phyloP scores from a whole-genome alignment of 2,797 vertebrate species.

The Sternotherus odoratus region DNA sequence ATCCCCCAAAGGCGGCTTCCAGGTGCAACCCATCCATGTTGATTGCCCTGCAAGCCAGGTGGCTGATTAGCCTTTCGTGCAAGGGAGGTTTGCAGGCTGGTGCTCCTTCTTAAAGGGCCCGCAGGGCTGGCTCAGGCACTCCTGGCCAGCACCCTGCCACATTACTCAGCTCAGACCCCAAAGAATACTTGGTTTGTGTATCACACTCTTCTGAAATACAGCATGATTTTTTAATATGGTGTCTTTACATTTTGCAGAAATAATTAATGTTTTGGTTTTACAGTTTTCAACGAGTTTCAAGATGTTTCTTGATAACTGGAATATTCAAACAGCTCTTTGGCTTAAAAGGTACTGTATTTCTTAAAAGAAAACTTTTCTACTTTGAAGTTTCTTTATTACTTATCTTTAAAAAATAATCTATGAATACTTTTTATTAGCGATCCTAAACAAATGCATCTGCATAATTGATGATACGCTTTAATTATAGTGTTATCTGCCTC shows the following conservation, averaged over 20 bases:
- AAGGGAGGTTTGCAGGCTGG: too few species aligned
- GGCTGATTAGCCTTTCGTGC: too few species aligned
- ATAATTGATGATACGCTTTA: not conserved
- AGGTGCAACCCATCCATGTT: too few species aligned
- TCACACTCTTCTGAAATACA: not conserved
- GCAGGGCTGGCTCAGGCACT: too few species aligned
- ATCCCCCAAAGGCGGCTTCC: too few species aligned
- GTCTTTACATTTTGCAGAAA: not conserved
- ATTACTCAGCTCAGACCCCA: not conserved
- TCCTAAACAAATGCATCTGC: not conserved
- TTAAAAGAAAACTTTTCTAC: constrained; percentile 4
- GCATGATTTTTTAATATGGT: not conserved
- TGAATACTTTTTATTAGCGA: not conserved
- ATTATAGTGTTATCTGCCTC: rapidly evolving
- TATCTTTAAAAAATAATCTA: not conserved
- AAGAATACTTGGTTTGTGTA: not conserved
- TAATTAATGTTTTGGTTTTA: constrained; percentile 66
- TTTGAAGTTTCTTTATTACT: not conserved
- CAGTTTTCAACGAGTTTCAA: constrained; percentile 99
- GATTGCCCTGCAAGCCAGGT: too few species aligned
- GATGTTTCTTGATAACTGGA: constrained; percentile 99
- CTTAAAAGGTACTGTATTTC: constrained; percentile 91
- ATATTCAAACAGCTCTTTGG: constrained; percentile 98
- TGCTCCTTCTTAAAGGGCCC: too few species aligned
- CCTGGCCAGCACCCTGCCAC: too few species aligned